Evolutionary conservation across 2,113 vertebrate genomes (phyloP).

Genomic region (Triplophysa tibetana): DNA sequence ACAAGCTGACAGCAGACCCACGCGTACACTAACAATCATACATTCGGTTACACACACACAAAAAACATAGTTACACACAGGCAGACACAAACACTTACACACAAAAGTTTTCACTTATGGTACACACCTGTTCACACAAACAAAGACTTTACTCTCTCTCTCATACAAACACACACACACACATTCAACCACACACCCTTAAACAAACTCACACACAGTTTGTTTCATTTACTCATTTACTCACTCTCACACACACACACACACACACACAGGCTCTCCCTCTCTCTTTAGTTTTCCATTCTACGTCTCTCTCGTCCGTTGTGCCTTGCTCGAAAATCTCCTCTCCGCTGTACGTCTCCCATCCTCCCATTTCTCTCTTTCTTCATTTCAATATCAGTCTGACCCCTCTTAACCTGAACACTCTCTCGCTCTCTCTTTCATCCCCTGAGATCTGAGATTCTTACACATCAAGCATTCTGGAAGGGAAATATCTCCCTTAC

Average conservation of each 20-base stretch:
- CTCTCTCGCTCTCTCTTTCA: slow-evolving; percentile 17
- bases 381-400: slow-evolving; percentile 48
- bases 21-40: no score
- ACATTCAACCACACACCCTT: no score
- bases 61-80: no score
- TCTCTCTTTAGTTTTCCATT: not conserved
- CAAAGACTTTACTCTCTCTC: no score
- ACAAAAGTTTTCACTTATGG: no score
- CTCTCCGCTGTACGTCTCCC: not conserved
- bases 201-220: not conserved
- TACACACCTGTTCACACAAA: no score
- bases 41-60: no score
- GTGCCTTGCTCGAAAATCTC: not conserved
- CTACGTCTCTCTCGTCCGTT: not conserved
- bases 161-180: no score
- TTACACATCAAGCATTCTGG: slow-evolving; percentile 28
- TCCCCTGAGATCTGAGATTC: slow-evolving; percentile 37
- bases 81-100: no score
- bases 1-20: no score
- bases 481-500: slow-evolving; percentile 40
- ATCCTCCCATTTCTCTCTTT: slow-evolving; percentile 14
- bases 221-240: no score
- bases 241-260: not conserved
- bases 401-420: slow-evolving; percentile 44
- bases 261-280: not conserved